Evolutionary conservation across 2,113 vertebrate genomes (phyloP).

Genomic region (Martes martes): DNA sequence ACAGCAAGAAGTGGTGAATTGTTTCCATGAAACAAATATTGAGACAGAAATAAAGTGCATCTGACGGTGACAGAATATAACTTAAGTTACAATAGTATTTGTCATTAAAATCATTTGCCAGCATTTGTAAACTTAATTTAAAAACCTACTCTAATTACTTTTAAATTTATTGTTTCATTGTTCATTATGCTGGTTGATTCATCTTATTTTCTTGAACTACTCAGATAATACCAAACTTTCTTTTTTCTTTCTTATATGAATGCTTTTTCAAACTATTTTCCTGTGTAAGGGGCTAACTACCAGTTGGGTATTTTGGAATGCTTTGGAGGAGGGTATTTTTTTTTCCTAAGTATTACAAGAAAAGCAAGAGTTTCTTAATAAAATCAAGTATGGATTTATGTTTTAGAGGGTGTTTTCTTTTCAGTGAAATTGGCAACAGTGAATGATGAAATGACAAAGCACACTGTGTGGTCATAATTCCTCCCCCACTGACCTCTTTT

Average conservation of each 20-base stretch:
- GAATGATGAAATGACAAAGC: neutral
- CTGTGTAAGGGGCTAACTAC: neutral
- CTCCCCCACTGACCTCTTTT: neutral
- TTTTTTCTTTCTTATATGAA: slow-evolving; percentile 5
- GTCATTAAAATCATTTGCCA: slow-evolving; percentile 45
- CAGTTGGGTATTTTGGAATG: neutral
- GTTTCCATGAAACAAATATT: slow-evolving; percentile 57
- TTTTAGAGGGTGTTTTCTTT: slow-evolving; percentile 41
- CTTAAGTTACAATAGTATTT: slow-evolving; percentile 40
- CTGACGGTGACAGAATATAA: slow-evolving; percentile 56
- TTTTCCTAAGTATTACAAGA: neutral
- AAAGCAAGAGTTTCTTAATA: neutral
- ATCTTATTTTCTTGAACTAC: slow-evolving; percentile 37
- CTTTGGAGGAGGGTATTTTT: neutral
- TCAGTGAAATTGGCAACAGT: slow-evolving; percentile 7
- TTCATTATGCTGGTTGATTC: neutral
- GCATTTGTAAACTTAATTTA: slow-evolving; percentile 43
- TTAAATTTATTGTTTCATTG: slow-evolving; percentile 41
- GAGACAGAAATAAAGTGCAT: slow-evolving; percentile 35
- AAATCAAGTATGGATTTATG: neutral
- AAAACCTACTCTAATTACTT: neutral
- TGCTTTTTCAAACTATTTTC: slow-evolving; percentile 48
- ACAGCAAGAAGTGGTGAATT: slow-evolving; percentile 43
- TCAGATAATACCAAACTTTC: slow-evolving; percentile 41
- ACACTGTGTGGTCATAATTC: neutral